Evolutionary conservation across 35 echinoderm and acorn worm species (phyloP), one percentile per base, ranked within the genome.

Genomic region (Nesometra sesokonis): DNA sequence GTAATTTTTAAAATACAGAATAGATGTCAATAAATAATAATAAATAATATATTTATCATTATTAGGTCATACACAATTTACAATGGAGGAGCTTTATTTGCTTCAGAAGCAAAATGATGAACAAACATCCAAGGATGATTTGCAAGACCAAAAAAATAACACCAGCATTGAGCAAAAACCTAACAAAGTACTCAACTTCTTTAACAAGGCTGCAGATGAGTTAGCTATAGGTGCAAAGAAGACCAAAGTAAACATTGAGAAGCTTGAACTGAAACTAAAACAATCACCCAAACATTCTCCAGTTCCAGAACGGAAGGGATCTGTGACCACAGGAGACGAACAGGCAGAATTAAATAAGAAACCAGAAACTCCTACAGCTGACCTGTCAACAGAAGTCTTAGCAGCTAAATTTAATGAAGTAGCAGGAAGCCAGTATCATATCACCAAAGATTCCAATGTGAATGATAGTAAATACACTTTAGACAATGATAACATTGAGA

Each of bases 161-260:
- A 67, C 52, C 23, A 27, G 23, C 23, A 2, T 19, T 32, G 35
- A 81, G 23, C 32, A 81, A 30, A 81, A 81, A 32, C 23, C 79
- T 15, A 33, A 78, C 77, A 81, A 13, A 81, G 32, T 81, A 0
- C 5, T 19, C 93, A 84, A 87, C 19, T 90, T 94, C 40, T 86
- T 94, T 57, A 87, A 83, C 31, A 94, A 91, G 52, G 93, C 93
- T 80, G 93, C 89, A 0, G 93, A 94, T 86, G 93, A 91, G 32
- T 29, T 94, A 17, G 77, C 89, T 0, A 89, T 88, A 19, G 86
- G 86, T 34, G 93, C 93, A 36, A 34, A 37, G 5, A 91, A 86
- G 89, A 87, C 93, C 9, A 94, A 94, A 81, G 87, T 86, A 31
- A 87, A 91, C 33, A 85, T 94, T 31, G 93, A 88, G 27, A 67